phyloP scores from a whole-genome alignment of 1,140 invertebrate species.

The Brachionus asplanchnoidis region DNA sequence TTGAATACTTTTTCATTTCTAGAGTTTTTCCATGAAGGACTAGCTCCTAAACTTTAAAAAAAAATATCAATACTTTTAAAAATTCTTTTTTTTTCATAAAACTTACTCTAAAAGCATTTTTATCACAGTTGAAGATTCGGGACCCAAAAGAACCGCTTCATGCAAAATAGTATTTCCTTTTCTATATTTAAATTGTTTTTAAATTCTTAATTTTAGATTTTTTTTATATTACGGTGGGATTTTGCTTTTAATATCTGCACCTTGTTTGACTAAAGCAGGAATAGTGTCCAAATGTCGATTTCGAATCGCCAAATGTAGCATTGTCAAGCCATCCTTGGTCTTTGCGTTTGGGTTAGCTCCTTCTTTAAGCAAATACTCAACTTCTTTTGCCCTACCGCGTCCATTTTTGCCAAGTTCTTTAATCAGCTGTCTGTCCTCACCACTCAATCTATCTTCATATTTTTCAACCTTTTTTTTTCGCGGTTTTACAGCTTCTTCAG shows the following conservation, averaged over 20 bases:
- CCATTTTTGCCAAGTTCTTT: conserved; percentile 51
- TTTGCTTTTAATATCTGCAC: conserved; percentile 53
- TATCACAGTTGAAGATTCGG: conserved; percentile 48
- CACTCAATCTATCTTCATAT: conserved; percentile 45
- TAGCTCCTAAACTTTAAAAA: conserved; percentile 50
- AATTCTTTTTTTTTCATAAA: background rate
- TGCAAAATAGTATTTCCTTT: conserved; percentile 56
- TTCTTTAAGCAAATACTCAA: conserved; percentile 54
- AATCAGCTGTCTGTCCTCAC: conserved; percentile 50
- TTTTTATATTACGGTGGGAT: conserved; percentile 46
- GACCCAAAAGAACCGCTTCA: conserved; percentile 53
- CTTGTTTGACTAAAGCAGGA: conserved; percentile 49
- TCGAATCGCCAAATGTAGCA: conserved; percentile 51
- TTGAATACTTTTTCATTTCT: conserved; percentile 49
- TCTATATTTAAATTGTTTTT: conserved; percentile 44
- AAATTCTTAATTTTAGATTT: background rate
- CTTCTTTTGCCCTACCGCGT: conserved; percentile 49
- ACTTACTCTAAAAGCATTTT: conserved; percentile 52
- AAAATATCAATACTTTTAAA: background rate
- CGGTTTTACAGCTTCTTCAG: conserved; percentile 47
- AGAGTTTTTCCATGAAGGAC: conserved; percentile 53
- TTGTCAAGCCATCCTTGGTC: conserved; percentile 53
- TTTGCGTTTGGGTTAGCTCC: conserved; percentile 53
- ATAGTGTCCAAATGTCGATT: conserved; percentile 52
- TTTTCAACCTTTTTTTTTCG: conserved; percentile 50